These are phyloP conservation scores for Dendrocincla fuliginosa DNA, from an alignment of 2,797 vertebrate species.

Conservation along the genomic window DNA sequence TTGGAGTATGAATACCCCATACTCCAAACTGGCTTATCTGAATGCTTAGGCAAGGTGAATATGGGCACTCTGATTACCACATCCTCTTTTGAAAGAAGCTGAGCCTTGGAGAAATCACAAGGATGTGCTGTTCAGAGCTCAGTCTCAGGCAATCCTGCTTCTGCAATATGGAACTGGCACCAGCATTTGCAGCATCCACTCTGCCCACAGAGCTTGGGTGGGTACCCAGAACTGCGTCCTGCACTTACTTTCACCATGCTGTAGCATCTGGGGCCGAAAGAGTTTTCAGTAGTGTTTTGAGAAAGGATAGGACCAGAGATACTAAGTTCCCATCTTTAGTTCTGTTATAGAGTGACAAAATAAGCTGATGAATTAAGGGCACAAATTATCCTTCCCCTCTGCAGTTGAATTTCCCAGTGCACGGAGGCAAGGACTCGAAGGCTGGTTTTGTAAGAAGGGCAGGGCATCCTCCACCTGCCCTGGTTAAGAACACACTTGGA, in stretches of 20 bases:
- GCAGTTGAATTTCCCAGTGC: neutral
- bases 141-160: neutral
- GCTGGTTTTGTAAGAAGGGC: neutral
- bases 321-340: neutral
- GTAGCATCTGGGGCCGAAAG: neutral
- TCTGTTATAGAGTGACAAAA: neutral
- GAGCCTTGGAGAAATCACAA: neutral
- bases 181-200: neutral
- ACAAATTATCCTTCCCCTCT: neutral
- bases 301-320: neutral
- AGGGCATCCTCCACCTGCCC: neutral
- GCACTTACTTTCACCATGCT: accelerated
- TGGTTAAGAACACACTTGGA: neutral
- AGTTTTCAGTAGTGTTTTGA: neutral
- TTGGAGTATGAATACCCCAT: neutral
- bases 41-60: neutral
- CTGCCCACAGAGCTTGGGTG: neutral
- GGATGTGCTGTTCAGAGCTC: neutral
- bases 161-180: neutral
- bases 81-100: neutral
- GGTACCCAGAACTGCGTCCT: neutral
- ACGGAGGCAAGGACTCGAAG: neutral
- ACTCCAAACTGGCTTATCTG: neutral
- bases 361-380: neutral
- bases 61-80: neutral